Base-by-base conservation (phyloP, 2,888 invertebrate genomes). In the Hipparchia semele region DNA sequence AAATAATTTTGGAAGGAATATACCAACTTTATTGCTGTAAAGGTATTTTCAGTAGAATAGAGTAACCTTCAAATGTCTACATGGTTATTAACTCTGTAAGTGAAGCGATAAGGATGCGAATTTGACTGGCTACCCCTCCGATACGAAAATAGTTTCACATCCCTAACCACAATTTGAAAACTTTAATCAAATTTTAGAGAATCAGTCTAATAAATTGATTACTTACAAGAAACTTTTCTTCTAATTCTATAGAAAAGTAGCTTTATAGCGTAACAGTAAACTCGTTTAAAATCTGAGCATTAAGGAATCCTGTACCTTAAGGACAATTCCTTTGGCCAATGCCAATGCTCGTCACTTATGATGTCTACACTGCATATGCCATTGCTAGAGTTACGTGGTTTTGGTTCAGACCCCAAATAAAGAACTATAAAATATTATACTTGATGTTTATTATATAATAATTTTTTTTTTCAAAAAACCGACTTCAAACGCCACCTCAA, bases 101-200 rank as follows among this genome's bases (percentile, higher is more conserved):
- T 33, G 59, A 68, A 68, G 68, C 68, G 68, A 49, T 49, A 23
- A 51, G 51, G 12, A 59, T 60, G 13, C 12, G 49, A 59, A 68
- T 45, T 23, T 33, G 23, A 0, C 49, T 46, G 68, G 56, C 10
- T 23, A 51, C 49, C 7, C 7, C 51, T 58, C 39, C 49, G 33
- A 68, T 59, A 68, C 59, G 13, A 68, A 68, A 68, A 68, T 59
- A 68, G 49, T 59, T 68, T 54, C 5, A 54, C 39, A 13, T 65
- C 64, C 46, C 8, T 13, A 13, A 58, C 23, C 58, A 58, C n/a
- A 58, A 23, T 9, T 61, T 45, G n/a, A 46, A 61, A 45, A 45
- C 12, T 61, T 39, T 46, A 33, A n/a, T 9, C 62, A n/a, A 62
- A 62, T 62, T 62, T 62, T n/a, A 23, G 58, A 58, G 58, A 23